Evolutionary conservation across 2,888 invertebrate genomes (phyloP).

Genomic region (Lepidocyrtoides sp.): DNA sequence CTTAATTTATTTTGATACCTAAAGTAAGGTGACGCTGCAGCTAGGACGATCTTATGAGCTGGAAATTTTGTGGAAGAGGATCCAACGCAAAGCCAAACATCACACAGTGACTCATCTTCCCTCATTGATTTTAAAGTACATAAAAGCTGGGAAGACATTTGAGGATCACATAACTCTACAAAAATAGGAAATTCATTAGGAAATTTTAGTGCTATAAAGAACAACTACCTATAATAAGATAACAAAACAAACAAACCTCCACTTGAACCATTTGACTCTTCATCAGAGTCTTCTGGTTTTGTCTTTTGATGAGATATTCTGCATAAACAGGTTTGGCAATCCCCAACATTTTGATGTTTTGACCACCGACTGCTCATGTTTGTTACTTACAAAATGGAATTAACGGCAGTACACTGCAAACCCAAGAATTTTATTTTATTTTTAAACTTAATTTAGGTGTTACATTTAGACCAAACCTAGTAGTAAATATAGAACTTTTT

Average conservation of each 20-base stretch:
- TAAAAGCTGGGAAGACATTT: constrained; percentile 85
- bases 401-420: neutral
- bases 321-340: constrained; percentile 85
- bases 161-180: constrained; percentile 84
- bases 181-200: neutral
- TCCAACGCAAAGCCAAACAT: constrained; percentile 83
- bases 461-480: no score
- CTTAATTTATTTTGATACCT: no score
- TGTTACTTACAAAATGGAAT: neutral
- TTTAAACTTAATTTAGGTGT: no score
- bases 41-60: constrained; percentile 87
- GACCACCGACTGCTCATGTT: constrained; percentile 85
- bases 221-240: no score
- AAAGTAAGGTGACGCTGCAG: constrained; percentile 87
- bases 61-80: constrained; percentile 82
- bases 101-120: constrained; percentile 85
- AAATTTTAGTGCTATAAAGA: no score
- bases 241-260: constrained; percentile 74
- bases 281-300: constrained; percentile 82
- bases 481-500: neutral
- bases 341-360: constrained; percentile 84
- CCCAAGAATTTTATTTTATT: neutral
- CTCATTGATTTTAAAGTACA: constrained; percentile 83
- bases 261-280: constrained; percentile 77
- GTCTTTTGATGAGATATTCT: constrained; percentile 84